Evolutionary conservation across 2,888 invertebrate genomes (phyloP).

Genomic region (Sarcophaga subvicina): DNA sequence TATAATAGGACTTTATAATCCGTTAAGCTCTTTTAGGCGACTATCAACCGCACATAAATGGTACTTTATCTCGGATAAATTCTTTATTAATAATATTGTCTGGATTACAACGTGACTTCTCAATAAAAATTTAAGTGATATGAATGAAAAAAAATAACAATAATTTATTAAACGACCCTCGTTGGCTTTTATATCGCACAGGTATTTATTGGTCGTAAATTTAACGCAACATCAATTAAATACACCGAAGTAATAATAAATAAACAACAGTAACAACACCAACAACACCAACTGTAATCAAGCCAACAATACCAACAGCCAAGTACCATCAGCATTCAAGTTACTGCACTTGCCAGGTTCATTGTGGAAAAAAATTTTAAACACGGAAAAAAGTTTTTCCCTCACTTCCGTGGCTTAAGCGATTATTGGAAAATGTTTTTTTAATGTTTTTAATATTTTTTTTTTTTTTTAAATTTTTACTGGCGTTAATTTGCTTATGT

Average conservation of each 20-base stretch:
- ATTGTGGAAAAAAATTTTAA: too few species aligned
- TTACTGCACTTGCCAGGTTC: neutral
- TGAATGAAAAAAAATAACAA: too few species aligned
- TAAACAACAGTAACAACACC: neutral
- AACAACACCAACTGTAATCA: neutral
- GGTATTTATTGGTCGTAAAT: conserved; percentile 58
- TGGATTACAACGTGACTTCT: too few species aligned
- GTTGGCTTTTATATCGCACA: too few species aligned
- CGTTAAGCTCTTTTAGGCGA: too few species aligned
- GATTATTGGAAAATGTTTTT: conserved; percentile 27
- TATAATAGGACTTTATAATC: too few species aligned
- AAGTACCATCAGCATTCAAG: neutral
- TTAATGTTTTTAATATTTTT: too few species aligned
- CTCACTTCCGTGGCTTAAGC: conserved; percentile 40
- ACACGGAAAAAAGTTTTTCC: conserved; percentile 1
- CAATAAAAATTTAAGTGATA: too few species aligned
- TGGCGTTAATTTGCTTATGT: neutral
- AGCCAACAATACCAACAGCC: conserved; percentile 5
- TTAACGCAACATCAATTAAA: conserved; percentile 65
- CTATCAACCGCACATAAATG: too few species aligned
- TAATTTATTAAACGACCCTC: too few species aligned
- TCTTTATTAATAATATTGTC: too few species aligned
- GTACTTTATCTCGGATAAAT: too few species aligned
- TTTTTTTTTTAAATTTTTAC: neutral
- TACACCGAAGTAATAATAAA: conserved; percentile 32